A percentile compares a stretch with the other conserved stretches of the same genome.
Evolutionary conservation across 1,140 invertebrate genomes (phyloP).

Genomic region (Pantala flavescens): DNA sequence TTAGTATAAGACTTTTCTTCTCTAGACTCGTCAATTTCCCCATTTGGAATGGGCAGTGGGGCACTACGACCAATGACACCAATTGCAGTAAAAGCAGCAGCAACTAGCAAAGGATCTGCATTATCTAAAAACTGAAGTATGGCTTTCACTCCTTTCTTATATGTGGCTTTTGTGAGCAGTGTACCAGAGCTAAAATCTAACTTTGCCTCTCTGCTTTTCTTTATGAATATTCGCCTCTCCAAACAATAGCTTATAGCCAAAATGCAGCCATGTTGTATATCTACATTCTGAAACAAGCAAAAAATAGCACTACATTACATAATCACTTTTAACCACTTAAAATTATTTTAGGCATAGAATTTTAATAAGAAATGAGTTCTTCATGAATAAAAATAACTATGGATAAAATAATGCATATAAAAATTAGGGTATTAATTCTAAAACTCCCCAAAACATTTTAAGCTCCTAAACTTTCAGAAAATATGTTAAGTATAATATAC

Average conservation of each 20-base stretch:
- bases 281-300: slow-evolving; percentile 37
- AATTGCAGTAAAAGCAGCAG: slow-evolving; percentile 51
- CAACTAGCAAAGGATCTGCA: slow-evolving; percentile 44
- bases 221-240: slow-evolving; percentile 46
- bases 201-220: slow-evolving; percentile 31
- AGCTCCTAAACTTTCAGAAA: too few relatives aligned
- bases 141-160: slow-evolving; percentile 40
- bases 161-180: slow-evolving; percentile 37
- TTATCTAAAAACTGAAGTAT: slow-evolving; percentile 48
- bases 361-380: too few relatives aligned
- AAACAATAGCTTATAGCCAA: slow-evolving; percentile 54
- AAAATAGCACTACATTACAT: not conserved
- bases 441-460: too few relatives aligned
- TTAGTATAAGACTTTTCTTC: slow-evolving; percentile 24
- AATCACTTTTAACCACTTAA: too few relatives aligned
- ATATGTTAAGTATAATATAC: too few relatives aligned
- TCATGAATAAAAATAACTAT: too few relatives aligned
- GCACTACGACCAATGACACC: slow-evolving; percentile 56
- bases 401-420: too few relatives aligned
- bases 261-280: slow-evolving; percentile 62
- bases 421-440: too few relatives aligned
- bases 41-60: slow-evolving; percentile 49
- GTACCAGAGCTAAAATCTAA: slow-evolving; percentile 25
- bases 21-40: slow-evolving; percentile 31
- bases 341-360: too few relatives aligned